Evolutionary conservation across 2,113 vertebrate genomes (phyloP), one percentile per base, ranked within the genome.

Genomic region (Psammodynastes pulverulentus): DNA sequence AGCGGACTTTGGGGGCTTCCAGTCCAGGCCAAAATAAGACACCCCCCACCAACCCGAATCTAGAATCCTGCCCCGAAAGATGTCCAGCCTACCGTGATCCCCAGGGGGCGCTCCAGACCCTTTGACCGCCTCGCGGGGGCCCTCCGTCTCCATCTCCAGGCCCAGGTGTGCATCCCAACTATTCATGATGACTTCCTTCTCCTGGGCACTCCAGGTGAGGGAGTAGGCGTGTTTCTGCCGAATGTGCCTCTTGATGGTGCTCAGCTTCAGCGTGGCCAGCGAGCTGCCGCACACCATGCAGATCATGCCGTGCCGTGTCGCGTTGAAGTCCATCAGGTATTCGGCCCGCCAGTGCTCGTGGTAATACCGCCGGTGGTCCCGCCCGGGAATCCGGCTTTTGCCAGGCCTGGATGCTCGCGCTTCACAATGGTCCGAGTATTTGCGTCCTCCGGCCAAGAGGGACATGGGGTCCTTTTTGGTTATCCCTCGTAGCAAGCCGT

Each of bases 211-310:
- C 98, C 98, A 99, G 2, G 98, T 97, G 92, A 99, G 96, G 0
- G 98, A 99, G 96, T 99, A 98, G 0, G 98, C 98, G 84, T 99
- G 99, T 94, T 98, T 98, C 92, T 99, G 99, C 0, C 98, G 96
- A 91, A 99, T 99, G 97, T 99, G 99, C 26, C 98, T 97, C 96
- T 99, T 99, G 97, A 99, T 99, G 95, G 99, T 99, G 97, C 98
- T 99, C 93, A 99, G 98, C 95, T 99, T 99, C 92, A 99, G 97
- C 0, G 98, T 99, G 92, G 98, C 98, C 93, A 99, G 94, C 0
- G 98, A 98, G 95, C 98, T 99, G 92, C 99, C 98, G 0, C 99
- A 99, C 94, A 99, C 99, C 98, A 99, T 98, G 96, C 99, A 99
- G 94, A 99, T 98, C 98, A 99, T 98, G 58, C 98, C 98, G 0